phyloP scores from a whole-genome alignment of 2,888 invertebrate genomes.

The Scaptomyza parva region DNA sequence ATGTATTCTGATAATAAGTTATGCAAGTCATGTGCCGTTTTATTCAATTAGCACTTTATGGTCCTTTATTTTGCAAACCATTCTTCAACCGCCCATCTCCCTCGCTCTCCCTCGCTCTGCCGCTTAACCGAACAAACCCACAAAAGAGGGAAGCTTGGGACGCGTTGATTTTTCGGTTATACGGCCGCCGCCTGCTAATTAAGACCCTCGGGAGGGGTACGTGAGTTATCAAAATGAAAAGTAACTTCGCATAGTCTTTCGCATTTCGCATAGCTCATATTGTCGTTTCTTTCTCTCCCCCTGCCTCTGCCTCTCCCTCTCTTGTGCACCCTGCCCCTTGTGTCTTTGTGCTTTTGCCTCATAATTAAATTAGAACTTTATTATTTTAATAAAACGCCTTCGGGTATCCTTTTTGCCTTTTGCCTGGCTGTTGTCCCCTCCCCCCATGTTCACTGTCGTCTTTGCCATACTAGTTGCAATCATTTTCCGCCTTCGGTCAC shows the following conservation, averaged over 20 bases:
- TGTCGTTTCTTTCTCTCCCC: neutral
- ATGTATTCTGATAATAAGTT: slow-evolving; percentile 79
- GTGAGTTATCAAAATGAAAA: slow-evolving; percentile 82
- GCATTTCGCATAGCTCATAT: slow-evolving; percentile 23
- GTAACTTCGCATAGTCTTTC: slow-evolving; percentile 60
- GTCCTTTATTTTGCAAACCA: slow-evolving; percentile 76
- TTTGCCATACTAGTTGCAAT: slow-evolving; percentile 47
- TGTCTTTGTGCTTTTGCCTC: slow-evolving; percentile 55
- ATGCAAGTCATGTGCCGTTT: slow-evolving; percentile 83
- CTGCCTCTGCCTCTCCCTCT: slow-evolving; percentile 15
- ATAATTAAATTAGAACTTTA: slow-evolving; percentile 80
- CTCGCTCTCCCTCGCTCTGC: no score
- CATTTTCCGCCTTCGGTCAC: slow-evolving; percentile 46
- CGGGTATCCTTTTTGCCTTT: slow-evolving; percentile 51
- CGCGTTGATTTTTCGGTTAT: slow-evolving; percentile 82
- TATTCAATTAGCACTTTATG: slow-evolving; percentile 84
- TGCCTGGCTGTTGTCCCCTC: no score
- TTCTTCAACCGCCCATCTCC: slow-evolving; percentile 1
- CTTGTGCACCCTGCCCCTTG: no score
- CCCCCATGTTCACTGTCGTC: slow-evolving; percentile 11
- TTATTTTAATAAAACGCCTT: slow-evolving; percentile 78
- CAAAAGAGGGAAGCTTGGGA: slow-evolving; percentile 50
- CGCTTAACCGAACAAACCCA: slow-evolving; percentile 2
- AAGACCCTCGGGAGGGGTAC: slow-evolving; percentile 76
- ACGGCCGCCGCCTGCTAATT: slow-evolving; percentile 79